Evolutionary conservation across 2,888 invertebrate species (phyloP).

Genomic region (Chrysodeixis includens): DNA sequence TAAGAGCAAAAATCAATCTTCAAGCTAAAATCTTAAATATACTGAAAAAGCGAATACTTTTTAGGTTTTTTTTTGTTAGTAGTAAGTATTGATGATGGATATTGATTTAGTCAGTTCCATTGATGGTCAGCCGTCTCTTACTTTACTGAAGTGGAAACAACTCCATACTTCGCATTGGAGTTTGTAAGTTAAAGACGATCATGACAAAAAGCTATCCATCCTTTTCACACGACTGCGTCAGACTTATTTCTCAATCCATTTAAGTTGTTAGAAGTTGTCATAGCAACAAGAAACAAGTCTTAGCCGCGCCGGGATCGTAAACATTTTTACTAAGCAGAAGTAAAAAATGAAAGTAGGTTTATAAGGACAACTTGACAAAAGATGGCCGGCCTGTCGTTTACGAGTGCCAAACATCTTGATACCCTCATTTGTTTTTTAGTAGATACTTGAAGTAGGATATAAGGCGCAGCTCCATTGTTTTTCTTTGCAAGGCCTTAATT

Average conservation of each 20-base stretch:
- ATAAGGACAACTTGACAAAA: slow-evolving; percentile 33
- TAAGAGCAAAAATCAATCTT: no score
- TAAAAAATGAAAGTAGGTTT: slow-evolving; percentile 23
- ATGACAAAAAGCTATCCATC: no score
- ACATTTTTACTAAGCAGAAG: slow-evolving; percentile 16
- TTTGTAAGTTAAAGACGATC: no score
- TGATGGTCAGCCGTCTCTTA: no score
- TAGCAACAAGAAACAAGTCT: slow-evolving; percentile 2
- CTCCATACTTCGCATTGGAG: no score
- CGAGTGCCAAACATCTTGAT: slow-evolving; percentile 40
- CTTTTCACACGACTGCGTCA: not conserved
- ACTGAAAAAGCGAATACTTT: no score
- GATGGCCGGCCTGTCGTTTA: slow-evolving; percentile 41
- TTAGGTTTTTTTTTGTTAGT: no score
- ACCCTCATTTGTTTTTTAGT: slow-evolving; percentile 56
- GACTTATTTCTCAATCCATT: not conserved
- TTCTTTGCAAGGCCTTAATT: slow-evolving; percentile 28
- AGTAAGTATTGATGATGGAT: no score
- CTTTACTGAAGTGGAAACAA: no score
- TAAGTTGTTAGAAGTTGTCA: not conserved
- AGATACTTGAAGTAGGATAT: slow-evolving; percentile 42
- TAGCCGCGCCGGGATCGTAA: not conserved
- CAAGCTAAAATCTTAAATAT: no score
- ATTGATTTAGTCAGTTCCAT: no score
- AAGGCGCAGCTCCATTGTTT: slow-evolving; percentile 39